Conservation (phyloP, 53 echinoderm and acorn worm species). For the Pentamera pediparva region DNA sequence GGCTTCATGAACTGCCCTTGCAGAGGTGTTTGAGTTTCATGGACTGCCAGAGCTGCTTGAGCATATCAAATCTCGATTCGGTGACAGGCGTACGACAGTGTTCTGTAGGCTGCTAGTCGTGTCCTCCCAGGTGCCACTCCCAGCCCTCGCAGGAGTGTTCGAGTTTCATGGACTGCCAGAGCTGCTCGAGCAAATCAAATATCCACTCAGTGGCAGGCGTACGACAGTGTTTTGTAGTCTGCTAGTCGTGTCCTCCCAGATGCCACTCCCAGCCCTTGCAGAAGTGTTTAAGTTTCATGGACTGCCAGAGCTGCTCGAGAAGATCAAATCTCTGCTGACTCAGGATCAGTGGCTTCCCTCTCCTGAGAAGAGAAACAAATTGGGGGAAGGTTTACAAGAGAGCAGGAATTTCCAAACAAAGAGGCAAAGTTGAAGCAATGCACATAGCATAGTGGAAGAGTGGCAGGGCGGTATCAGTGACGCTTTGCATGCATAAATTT, state of each 20-base stretch:
- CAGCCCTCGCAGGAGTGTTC: slow-evolving; percentile 88
- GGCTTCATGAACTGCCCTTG: no score
- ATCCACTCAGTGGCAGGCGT: no score
- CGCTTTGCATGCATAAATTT: no score
- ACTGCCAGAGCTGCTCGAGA: slow-evolving; percentile 78
- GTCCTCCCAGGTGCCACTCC: slow-evolving; percentile 58
- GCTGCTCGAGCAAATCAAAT: slow-evolving; percentile 64
- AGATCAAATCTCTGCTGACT: slow-evolving; percentile 67
- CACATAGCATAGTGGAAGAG: no score
- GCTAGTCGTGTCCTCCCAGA: slow-evolving; percentile 26
- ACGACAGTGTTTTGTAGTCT: no score
- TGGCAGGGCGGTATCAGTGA: no score
- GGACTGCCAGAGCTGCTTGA: slow-evolving; percentile 79
- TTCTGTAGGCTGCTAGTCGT: no score
- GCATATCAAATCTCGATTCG: slow-evolving; percentile 56
- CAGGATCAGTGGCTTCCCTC: slow-evolving; percentile 82
- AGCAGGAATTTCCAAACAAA: no score
- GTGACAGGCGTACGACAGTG: no score
- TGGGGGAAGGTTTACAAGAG: neutral
- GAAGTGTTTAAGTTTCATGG: slow-evolving; percentile 63
- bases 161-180: slow-evolving; percentile 71
- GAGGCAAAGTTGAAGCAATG: neutral
- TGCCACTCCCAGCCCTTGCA: slow-evolving; percentile 91
- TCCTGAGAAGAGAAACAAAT: slow-evolving; percentile 41
- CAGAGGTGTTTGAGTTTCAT: slow-evolving; percentile 75